phyloP scores from a whole-genome alignment of 2,797 vertebrate genomes.

The Okamejei kenojei region DNA sequence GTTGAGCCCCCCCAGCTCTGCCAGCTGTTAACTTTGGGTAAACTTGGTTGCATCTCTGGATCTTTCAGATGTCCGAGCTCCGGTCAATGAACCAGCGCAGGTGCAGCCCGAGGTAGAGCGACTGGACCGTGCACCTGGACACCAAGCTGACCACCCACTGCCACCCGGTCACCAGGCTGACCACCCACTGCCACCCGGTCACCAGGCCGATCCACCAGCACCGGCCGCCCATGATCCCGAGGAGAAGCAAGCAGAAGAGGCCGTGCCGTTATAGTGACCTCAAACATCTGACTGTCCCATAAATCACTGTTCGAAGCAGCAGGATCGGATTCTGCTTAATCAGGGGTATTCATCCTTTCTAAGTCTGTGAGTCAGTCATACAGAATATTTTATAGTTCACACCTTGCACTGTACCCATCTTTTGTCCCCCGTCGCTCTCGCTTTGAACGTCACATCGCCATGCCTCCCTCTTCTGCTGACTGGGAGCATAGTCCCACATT shows the following conservation, averaged over 20 bases:
- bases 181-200: background rate
- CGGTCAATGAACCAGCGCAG: background rate
- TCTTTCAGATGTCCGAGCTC: constrained; percentile 18
- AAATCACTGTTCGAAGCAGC: background rate
- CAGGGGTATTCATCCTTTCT: background rate
- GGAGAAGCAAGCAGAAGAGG: background rate
- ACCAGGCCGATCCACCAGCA: background rate
- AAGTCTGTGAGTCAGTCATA: background rate
- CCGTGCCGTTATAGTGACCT: background rate
- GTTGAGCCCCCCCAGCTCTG: background rate
- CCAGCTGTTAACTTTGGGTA: background rate
- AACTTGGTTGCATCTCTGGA: background rate
- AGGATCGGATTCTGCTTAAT: background rate
- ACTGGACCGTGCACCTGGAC: background rate
- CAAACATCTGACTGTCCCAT: background rate
- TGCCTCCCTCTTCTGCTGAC: no score
- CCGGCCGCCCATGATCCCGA: background rate
- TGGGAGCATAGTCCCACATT: background rate
- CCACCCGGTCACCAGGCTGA: background rate
- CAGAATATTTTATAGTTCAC: background rate
- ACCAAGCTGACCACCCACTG: background rate
- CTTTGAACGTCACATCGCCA: no score
- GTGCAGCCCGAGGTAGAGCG: background rate
- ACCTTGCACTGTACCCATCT: no score
- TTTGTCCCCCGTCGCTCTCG: no score